Evolutionary conservation across 2,797 vertebrate genomes (phyloP).

Genomic region (Kryptolebias ocellatus): DNA sequence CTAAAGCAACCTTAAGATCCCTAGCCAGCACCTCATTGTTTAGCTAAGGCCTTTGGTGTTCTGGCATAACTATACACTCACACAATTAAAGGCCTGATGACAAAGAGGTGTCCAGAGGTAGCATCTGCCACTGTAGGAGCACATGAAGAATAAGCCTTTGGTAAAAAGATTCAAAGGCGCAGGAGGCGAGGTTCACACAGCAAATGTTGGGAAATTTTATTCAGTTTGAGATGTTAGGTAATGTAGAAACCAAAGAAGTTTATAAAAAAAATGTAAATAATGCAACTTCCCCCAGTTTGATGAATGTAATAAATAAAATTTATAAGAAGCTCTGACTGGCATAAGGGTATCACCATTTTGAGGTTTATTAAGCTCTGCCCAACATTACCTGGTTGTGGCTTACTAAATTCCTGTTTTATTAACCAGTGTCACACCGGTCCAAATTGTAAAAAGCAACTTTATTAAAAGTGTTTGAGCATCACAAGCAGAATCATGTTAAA

Average conservation of each 20-base stretch:
- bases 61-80: conserved; percentile 32
- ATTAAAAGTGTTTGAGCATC: too few relatives aligned
- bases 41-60: conserved; percentile 42
- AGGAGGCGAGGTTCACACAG: not conserved
- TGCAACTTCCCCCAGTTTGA: too few relatives aligned
- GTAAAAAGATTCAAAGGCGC: not conserved
- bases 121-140: conserved; percentile 22
- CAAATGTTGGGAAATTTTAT: not conserved
- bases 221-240: not conserved
- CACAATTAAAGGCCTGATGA: conserved; percentile 31
- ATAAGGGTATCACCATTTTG: too few relatives aligned
- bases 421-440: not conserved
- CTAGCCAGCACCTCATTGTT: conserved; percentile 47
- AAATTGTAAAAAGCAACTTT: not conserved
- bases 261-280: too few relatives aligned
- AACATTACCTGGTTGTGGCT: not conserved
- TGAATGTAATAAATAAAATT: too few relatives aligned
- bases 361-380: too few relatives aligned
- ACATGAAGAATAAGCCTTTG: conserved; percentile 9
- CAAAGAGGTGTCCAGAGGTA: conserved; percentile 25
- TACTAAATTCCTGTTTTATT: not conserved
- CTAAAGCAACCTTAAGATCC: conserved; percentile 43
- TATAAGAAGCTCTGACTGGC: too few relatives aligned
- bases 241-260: not conserved
- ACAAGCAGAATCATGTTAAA: not conserved